These are phyloP conservation scores for Cephalopachus bancanus DNA, from an alignment of 2,797 vertebrate genomes.

Conservation along the genomic window DNA sequence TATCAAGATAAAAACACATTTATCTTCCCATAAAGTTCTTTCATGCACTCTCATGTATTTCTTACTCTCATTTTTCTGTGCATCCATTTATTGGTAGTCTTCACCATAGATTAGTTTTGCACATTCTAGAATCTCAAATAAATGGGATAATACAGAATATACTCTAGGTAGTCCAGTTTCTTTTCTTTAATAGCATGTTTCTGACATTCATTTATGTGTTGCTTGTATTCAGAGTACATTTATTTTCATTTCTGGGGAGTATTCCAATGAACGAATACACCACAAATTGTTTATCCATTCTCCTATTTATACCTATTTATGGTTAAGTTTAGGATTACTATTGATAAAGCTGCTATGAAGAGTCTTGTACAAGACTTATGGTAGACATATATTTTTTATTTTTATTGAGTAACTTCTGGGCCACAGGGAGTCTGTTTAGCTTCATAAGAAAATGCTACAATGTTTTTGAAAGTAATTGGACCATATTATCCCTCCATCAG, in stretches of 20 bases:
- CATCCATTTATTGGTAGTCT: background rate
- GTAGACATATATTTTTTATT: background rate
- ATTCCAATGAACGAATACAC: background rate
- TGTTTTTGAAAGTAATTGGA: background rate
- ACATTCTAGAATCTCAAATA: background rate
- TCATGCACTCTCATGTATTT: background rate
- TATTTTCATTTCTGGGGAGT: background rate
- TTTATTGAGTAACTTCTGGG: background rate
- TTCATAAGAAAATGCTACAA: background rate
- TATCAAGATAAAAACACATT: background rate
- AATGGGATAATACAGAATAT: background rate
- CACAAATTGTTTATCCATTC: background rate
- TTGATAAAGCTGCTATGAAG: background rate
- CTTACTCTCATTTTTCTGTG: background rate
- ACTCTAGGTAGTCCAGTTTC: background rate
- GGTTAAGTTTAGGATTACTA: background rate
- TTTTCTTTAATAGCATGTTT: background rate
- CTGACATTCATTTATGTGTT: background rate
- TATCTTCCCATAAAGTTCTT: background rate
- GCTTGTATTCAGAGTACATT: background rate
- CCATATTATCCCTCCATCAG: background rate
- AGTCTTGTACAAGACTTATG: background rate
- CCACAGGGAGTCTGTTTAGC: background rate
- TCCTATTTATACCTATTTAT: background rate
- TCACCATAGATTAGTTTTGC: background rate